phyloP scores from a whole-genome alignment of 2,113 vertebrate species.

The Dicaeum eximium region DNA sequence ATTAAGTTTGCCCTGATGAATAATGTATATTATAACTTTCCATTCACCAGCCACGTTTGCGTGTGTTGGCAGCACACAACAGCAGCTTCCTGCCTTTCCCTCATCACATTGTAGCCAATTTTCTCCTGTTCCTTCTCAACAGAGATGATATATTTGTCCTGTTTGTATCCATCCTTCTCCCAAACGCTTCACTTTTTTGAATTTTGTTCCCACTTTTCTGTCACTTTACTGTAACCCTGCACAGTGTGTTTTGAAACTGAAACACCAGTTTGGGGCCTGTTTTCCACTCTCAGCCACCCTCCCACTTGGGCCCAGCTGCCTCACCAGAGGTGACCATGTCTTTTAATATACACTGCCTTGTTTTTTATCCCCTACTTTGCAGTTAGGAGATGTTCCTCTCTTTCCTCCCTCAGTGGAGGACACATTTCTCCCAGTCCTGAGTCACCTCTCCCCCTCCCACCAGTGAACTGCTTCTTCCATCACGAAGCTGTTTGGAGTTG shows the following conservation, averaged over 20 bases:
- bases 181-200: not conserved
- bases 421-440: not conserved
- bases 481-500: not conserved
- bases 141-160: not conserved
- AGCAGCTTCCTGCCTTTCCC: not conserved
- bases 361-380: not conserved
- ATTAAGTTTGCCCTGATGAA: conserved; percentile 10
- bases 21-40: conserved; percentile 3
- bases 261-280: not conserved
- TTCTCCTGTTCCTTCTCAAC: not conserved
- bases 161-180: not conserved
- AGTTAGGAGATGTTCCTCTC: not conserved
- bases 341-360: not conserved
- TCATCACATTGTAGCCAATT: not conserved
- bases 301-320: not conserved
- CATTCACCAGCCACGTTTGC: not conserved
- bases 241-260: not conserved
- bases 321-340: not conserved
- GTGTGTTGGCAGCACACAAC: not conserved
- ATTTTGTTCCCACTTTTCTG: not conserved
- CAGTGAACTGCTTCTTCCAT: not conserved
- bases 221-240: not conserved
- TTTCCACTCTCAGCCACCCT: not conserved
- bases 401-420: not conserved
- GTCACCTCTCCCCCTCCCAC: not conserved